Base-by-base conservation (phyloP, 2,888 invertebrate genomes). In the Plutella xylostella region DNA sequence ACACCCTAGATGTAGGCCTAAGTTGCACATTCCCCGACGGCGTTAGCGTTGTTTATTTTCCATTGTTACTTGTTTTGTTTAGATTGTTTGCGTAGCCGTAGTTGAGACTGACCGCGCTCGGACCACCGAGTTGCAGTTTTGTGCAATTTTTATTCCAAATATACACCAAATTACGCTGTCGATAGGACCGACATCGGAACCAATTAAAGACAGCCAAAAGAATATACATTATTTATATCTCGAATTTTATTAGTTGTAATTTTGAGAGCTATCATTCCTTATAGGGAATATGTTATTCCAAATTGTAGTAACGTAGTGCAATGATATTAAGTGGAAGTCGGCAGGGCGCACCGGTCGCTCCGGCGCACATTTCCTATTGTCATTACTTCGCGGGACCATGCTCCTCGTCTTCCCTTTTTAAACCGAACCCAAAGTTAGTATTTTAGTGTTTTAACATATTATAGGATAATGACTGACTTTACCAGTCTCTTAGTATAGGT, bases 1-100 rank as follows among this genome's bases (percentile, higher is more conserved):
- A 77, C 69, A 70, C n/a, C n/a, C 73, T 73, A 70, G 60, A 63
- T 60, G 61, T 64, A 76, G 74, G 61, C 61, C 53, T 78, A 78
- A 77, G 65, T 60, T 72, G 82, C 82, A 80, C 82, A 80, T 82
- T 82, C 82, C 82, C 79, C 71, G 68, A 73, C 70, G 76, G 75
- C 71, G 62, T 68, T 76, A 72, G 72, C 55, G 61, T 63, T n/a
- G n/a, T n/a, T n/a, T 73, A 68, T 72, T 68, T 78, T 78, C 21
- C 18, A 14, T 42, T 47, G 41, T 50, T 43, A 43, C 74, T 82
- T 79, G 77, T 75, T 77, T 64, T 75, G 65, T 75, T 70, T 75
- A 80, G 65, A 80, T 76, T 80, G 76, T 79, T 78, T 76, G 67
- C 62, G 63, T 37, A 21, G 35, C 17, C 58, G 67, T 79, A 78